Evolutionary conservation across 2,113 vertebrate genomes (phyloP), one percentile per base, ranked within the genome.

Genomic region (Neodon shergylaensis): DNA sequence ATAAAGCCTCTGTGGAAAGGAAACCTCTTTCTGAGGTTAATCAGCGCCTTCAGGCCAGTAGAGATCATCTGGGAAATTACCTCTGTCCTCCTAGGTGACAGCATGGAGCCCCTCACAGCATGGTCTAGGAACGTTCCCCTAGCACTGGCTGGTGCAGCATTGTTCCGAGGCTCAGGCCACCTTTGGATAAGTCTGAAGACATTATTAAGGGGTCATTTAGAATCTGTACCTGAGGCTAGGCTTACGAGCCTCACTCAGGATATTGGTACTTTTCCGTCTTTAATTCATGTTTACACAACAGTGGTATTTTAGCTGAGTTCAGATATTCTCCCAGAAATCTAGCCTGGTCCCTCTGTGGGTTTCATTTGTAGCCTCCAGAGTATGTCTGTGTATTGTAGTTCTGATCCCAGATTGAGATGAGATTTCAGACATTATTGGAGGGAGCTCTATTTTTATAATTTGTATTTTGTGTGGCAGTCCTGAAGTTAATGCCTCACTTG

Each of bases 231-330:
- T 87, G 12, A 74, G 97, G 96, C 66, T 96, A 49, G 92, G 47
- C 74, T 92, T 79, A 42, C 36, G 26, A 88, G 83, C 88, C 42
- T 95, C 14, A 11, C 5, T 95, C 95, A 92, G 93, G 87, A 54
- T 47, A 91, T 63, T 96, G 96, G 73, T 74, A 83, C 78, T 86
- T 54, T 88, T 81, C n/a, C 58, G 95, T 91, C 88, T 93, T 66
- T 96, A 97, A 88, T 0, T 10, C 70, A 54, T n/a, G 70, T 97
- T 98, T 97, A 92, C 94, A 95, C 94, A 95, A 61, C 77, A 94
- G 81, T 97, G 90, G 94, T 94, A n/a, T 95, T 95, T 97, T 61
- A 98, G 94, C 86, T 92, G 95, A 97, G 54, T 94, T 96, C 47
- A 58, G 96, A 97, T 87, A 94, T 92, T 94, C 96, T 39, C 79